phyloP scores from a whole-genome alignment of 2,888 invertebrate species.

The Aphrophora alni region DNA sequence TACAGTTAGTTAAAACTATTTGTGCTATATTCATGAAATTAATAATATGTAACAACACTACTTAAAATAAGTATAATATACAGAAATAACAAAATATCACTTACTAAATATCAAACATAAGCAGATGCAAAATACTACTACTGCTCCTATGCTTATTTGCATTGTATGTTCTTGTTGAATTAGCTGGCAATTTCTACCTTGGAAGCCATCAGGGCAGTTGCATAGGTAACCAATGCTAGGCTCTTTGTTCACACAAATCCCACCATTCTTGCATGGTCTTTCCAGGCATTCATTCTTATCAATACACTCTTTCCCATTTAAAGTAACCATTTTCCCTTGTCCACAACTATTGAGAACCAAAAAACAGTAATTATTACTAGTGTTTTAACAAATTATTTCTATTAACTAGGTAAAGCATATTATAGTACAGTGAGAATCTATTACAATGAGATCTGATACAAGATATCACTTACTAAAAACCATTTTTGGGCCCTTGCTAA shows the following conservation, averaged over 20 bases:
- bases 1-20: too few relatives aligned
- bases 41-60: too few relatives aligned
- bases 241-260: conserved; percentile 89
- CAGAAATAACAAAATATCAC: conserved; percentile 62
- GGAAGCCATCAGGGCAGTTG: conserved; percentile 89
- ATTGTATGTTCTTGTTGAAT: conserved; percentile 92
- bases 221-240: conserved; percentile 85
- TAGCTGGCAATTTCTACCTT: conserved; percentile 93
- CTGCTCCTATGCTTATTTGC: conserved; percentile 94
- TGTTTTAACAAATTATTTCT: background rate
- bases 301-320: conserved; percentile 89
- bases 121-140: conserved; percentile 96
- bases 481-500: too few relatives aligned
- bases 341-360: conserved; percentile 72
- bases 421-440: too few relatives aligned
- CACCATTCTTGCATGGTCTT: conserved; percentile 91
- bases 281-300: conserved; percentile 95
- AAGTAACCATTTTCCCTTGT: conserved; percentile 87
- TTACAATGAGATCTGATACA: too few relatives aligned
- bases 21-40: too few relatives aligned
- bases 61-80: too few relatives aligned
- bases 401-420: too few relatives aligned
- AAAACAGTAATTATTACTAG: background rate
- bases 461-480: too few relatives aligned
- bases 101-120: conserved; percentile 95